Percentiles rank a stretch among this genome's conserved stretches.
These are phyloP conservation scores for Melopsittacus undulatus DNA, from an alignment of 2,797 vertebrate species.

Conservation along the genomic window DNA sequence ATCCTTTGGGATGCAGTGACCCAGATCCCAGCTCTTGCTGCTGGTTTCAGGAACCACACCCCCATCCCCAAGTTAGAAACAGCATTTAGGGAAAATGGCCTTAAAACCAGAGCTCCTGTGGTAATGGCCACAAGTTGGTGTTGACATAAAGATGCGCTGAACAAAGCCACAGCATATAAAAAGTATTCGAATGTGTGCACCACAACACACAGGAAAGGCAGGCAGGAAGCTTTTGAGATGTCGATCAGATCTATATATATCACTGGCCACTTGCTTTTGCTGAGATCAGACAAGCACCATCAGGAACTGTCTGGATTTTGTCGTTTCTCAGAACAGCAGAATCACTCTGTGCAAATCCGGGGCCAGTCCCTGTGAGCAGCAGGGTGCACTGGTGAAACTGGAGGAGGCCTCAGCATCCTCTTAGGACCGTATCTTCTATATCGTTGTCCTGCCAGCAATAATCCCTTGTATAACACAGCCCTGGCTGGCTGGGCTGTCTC, in stretches of 20 bases:
- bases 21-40: background rate
- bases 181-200: background rate
- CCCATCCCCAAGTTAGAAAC: background rate
- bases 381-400: background rate
- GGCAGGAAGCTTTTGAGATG: slow-evolving; percentile 27
- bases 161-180: background rate
- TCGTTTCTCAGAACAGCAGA: background rate
- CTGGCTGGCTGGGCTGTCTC: background rate
- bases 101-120: background rate
- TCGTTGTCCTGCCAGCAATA: background rate
- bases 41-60: background rate
- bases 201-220: background rate
- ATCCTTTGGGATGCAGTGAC: background rate
- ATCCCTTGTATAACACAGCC: background rate
- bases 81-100: background rate
- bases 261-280: background rate
- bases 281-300: background rate
- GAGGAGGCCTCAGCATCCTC: background rate
- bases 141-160: fast-evolving
- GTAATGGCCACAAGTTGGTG: background rate
- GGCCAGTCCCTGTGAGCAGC: background rate
- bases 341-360: background rate
- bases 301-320: background rate
- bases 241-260: background rate
- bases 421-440: fast-evolving